Percentiles rank a stretch among this genome's conserved stretches.
Conservation (phyloP, 2,113 vertebrate genomes). For the Neodon shergylaensis region DNA sequence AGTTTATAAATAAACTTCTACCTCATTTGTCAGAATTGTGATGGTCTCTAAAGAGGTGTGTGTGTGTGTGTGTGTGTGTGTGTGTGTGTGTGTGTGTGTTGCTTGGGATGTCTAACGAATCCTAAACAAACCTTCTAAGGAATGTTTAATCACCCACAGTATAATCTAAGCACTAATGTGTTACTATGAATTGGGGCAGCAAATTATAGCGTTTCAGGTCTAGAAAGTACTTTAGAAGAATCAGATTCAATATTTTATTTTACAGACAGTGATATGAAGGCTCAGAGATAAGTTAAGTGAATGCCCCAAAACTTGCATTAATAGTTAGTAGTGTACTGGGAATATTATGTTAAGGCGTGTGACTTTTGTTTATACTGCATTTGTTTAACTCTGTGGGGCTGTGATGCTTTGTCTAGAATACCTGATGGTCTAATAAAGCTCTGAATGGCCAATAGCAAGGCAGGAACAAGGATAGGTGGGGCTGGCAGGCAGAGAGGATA, state of each 20-base stretch:
- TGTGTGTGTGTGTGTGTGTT: background rate
- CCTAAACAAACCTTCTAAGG: background rate
- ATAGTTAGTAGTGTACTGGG: background rate
- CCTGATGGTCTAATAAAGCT: too few species aligned
- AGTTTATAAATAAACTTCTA: conserved; percentile 7
- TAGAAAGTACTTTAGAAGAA: background rate
- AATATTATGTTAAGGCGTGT: too few species aligned
- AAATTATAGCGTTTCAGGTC: background rate
- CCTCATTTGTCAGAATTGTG: background rate
- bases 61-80: background rate
- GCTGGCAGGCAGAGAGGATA: too few species aligned
- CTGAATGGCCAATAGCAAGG: too few species aligned
- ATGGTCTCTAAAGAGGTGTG: background rate
- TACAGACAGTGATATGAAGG: background rate
- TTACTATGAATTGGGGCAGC: conserved; percentile 10
- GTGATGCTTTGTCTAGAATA: too few species aligned
- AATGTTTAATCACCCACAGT: background rate
- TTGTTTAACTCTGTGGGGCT: too few species aligned
- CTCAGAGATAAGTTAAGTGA: background rate
- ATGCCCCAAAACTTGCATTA: background rate
- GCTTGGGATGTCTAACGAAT: background rate
- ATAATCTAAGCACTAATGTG: conserved; percentile 11
- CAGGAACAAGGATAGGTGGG: too few species aligned
- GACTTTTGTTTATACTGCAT: too few species aligned
- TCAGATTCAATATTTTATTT: conserved; percentile 15